Evolutionary conservation across 2,113 vertebrate genomes (phyloP).

Genomic region (Callocephalon fimbriatum): DNA sequence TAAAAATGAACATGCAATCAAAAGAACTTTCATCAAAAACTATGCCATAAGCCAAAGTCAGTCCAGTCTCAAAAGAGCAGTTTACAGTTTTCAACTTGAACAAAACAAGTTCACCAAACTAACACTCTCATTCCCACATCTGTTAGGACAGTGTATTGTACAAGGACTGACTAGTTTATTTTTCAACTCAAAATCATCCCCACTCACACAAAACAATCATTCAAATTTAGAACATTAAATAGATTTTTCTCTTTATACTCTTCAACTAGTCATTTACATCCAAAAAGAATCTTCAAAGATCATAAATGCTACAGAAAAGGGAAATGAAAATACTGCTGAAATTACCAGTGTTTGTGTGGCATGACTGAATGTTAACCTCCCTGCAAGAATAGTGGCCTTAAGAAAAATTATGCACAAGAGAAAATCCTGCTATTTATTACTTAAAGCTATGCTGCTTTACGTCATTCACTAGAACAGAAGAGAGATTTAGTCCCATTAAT

Average conservation of each 20-base stretch:
- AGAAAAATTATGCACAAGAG: background rate
- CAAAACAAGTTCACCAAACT: background rate
- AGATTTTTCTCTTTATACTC: background rate
- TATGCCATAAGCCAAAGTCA: background rate
- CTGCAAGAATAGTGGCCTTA: background rate
- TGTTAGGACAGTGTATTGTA: background rate
- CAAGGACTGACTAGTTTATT: slow-evolving; percentile 18
- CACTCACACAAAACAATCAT: background rate
- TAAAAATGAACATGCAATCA: background rate
- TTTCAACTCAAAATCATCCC: background rate
- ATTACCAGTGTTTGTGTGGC: background rate
- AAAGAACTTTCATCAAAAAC: background rate
- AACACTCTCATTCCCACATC: background rate
- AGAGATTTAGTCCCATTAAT: background rate
- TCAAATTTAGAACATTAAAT: background rate
- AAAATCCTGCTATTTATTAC: background rate
- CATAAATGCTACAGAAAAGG: background rate
- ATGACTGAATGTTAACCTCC: background rate
- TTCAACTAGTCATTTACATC: slow-evolving; percentile 18
- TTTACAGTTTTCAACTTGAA: background rate
- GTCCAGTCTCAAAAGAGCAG: background rate
- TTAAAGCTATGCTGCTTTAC: background rate
- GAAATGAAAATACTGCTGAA: background rate
- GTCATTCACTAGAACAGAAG: background rate
- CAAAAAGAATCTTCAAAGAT: background rate